Percentiles rank a stretch among this genome's conserved stretches.
Evolutionary conservation across 53 echinoderm and acorn worm species (phyloP).

Genomic region (Mesocentrotus franciscanus): DNA sequence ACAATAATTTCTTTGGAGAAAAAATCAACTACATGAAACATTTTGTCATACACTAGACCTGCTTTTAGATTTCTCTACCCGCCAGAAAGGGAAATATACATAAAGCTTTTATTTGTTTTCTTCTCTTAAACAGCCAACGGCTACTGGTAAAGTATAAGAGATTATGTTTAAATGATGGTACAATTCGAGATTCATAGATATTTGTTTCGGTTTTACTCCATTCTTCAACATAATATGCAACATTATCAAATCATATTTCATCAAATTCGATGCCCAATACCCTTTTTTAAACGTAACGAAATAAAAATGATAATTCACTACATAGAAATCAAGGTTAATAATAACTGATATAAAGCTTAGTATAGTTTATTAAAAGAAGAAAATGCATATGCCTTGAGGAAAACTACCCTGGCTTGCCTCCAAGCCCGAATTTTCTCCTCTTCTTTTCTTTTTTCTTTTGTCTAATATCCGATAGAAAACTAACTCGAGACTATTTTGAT

Average conservation of each 20-base stretch:
- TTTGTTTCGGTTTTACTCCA: background rate
- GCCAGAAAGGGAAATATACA: background rate
- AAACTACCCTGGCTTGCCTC: background rate
- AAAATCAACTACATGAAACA: background rate
- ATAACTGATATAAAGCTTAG: background rate
- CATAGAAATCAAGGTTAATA: background rate
- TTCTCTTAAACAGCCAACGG: too few relatives aligned
- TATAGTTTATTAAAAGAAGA: background rate
- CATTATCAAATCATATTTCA: background rate
- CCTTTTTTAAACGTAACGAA: background rate
- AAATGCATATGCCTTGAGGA: background rate
- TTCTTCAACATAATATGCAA: background rate
- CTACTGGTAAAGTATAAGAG: too few relatives aligned
- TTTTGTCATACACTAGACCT: background rate
- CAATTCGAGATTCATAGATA: background rate
- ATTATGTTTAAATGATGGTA: background rate
- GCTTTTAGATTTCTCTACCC: background rate
- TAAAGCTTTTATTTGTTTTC: too few relatives aligned
- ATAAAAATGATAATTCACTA: background rate
- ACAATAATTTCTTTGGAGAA: background rate
- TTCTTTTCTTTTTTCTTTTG: background rate
- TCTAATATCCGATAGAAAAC: too few relatives aligned
- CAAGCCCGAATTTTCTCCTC: background rate
- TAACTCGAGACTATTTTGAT: too few relatives aligned
- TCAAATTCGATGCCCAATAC: background rate